Conservation (phyloP, 2,888 invertebrate genomes). For the Mactromeris polynyma region DNA sequence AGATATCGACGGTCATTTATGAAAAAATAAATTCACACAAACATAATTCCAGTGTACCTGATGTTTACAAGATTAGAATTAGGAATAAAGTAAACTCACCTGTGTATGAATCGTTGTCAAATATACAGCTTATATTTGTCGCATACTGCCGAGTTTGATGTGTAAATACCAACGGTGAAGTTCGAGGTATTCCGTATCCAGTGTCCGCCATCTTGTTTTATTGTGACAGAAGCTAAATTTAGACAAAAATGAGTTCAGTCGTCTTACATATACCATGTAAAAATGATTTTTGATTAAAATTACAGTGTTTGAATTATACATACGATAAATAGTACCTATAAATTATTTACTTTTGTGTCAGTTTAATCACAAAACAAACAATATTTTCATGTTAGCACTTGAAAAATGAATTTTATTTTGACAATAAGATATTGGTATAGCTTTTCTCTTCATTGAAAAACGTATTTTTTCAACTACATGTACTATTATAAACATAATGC, state of each 20-base stretch:
- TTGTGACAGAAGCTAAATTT: neutral
- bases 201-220: constrained; percentile 10
- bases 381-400: neutral
- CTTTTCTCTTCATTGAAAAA: no score
- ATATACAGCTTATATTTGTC: constrained; percentile 29
- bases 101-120: constrained; percentile 52
- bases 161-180: constrained; percentile 47
- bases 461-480: no score
- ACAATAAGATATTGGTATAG: no score
- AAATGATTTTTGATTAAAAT: neutral
- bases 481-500: no score
- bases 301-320: no score
- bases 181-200: constrained; percentile 3
- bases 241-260: neutral
- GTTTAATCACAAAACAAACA: neutral
- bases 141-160: constrained; percentile 3
- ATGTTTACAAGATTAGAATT: no score
- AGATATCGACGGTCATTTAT: no score
- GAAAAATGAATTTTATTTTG: neutral
- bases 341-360: neutral
- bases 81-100: constrained; percentile 28
- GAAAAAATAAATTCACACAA: no score
- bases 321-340: neutral
- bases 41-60: no score
- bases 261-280: neutral